A percentile compares a stretch with the other conserved stretches of the same genome.
phyloP scores from a whole-genome alignment of 1,140 invertebrate species.

The Geopemphigus sp. region DNA sequence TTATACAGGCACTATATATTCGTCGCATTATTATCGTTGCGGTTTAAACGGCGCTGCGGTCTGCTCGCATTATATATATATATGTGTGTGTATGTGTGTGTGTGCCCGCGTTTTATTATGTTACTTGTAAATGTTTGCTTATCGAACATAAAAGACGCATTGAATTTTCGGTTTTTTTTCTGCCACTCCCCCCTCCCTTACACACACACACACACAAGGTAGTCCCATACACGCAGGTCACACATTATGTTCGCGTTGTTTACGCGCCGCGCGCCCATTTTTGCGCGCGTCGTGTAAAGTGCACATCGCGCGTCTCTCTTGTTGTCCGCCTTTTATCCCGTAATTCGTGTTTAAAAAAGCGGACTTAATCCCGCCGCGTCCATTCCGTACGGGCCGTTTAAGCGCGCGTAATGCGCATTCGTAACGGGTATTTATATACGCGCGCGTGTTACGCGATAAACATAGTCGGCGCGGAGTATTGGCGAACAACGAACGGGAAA shows the following conservation, averaged over 20 bases:
- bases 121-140: conserved; percentile 25
- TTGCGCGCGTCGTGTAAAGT: not conserved
- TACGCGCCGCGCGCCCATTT: too few relatives aligned
- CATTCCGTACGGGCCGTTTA: too few relatives aligned
- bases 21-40: not conserved
- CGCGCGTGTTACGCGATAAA: too few relatives aligned
- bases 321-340: not conserved
- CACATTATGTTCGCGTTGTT: too few relatives aligned
- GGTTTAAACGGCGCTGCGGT: conserved; percentile 37
- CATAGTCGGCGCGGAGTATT: too few relatives aligned
- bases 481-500: too few relatives aligned
- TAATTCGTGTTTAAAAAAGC: conserved; percentile 32
- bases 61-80: not conserved
- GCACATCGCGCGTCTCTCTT: not conserved
- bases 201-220: too few relatives aligned
- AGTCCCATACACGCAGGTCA: too few relatives aligned
- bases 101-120: not conserved
- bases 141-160: conserved; percentile 27
- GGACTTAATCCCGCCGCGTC: not conserved
- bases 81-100: too few relatives aligned
- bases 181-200: too few relatives aligned
- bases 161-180: conserved; percentile 7
- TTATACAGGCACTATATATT: not conserved
- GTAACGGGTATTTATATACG: too few relatives aligned
- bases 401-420: too few relatives aligned